Base-by-base conservation (phyloP, 2,888 invertebrate species). In the Pristionchus entomophagus region DNA sequence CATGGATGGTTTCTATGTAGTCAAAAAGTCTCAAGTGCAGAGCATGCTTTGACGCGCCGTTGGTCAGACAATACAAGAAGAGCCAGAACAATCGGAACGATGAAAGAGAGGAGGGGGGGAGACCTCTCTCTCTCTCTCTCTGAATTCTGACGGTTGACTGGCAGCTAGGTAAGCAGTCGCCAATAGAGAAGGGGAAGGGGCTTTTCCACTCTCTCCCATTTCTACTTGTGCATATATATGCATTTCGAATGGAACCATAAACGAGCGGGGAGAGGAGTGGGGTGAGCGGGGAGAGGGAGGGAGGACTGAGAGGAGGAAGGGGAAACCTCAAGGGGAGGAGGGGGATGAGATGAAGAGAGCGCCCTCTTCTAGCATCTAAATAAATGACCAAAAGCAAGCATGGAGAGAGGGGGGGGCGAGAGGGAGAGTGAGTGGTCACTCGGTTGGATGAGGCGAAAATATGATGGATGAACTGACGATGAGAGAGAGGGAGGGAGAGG, bases 201-300 rank as follows among this genome's bases (percentile, higher is more conserved):
- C n/a, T n/a, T n/a, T 45, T 45, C 41, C 73, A 73, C 73, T 73
- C 73, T 65, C 65, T 65, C 35, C 65, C 65, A 32, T 35, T 65
- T 65, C 73, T 73, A 73, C 73, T 73, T 73, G 73, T 73, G 73
- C 73, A 73, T 73, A 73, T 73, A 73, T 73, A 73, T 73, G 73
- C 73, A 73, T 73, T 73, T 73, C 41, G 73, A 73, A 73, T 73
- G 73, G 73, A 73, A 73, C 73, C 73, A 73, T 73, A 73, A 73
- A 73, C 73, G 73, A 73, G 73, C 73, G 73, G 73, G 32, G 2
- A 19, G 62, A 62, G 73, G 73, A 73, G 73, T 65, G 73, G 32
- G 41, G n/a, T n/a, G 73, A 41, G 73, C 26, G 73, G 41, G 69
- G 10, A 38, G 69, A 69, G 69, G 19, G 69, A 29, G 22, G n/a